Evolutionary conservation across 2,888 invertebrate species (phyloP), one percentile per base, ranked within the genome.

Genomic region (Tinea pellionella): DNA sequence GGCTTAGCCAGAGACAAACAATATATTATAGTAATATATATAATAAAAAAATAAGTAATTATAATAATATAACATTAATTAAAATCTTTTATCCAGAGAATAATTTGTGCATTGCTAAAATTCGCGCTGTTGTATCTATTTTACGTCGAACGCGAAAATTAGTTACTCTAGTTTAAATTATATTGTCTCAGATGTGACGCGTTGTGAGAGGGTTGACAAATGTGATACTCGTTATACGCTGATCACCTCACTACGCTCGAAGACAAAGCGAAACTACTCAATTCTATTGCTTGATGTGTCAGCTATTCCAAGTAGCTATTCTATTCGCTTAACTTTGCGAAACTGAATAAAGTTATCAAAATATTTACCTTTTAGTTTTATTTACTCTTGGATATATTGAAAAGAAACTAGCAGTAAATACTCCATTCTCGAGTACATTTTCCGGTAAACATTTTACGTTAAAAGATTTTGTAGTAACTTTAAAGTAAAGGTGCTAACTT

Each of bases 191-290:
- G 37, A 37, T 9, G 37, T 37, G 37, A 47, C 47, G 9, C 16
- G 8, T 47, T 8, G 41, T 8, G 12, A 12, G 41, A 41, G 41
- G 13, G 41, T 13, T 47, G 15, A 47, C 47, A 47, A 47, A 47
- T 47, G 47, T 15, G 47, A 9, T 13, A 37, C 37, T 37, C 9
- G 37, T 37, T n/a, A 12, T 37, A 47, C 47, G 47, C n/a, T 47
- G 47, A 47, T 47, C 47, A 47, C 47, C 13, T 47, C 13, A 47
- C 47, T 9, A 47, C 47, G 16, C 47, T 15, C 47, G 47, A 15
- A 16, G n/a, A 47, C 47, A 47, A 47, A 47, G 47, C 47, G 47
- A 16, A 47, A 47, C 47, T 47, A 47, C 47, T 37, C n/a, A 37
- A 37, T 37, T 37, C 37, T 37, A 37, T 37, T 37, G 37, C 6